These are phyloP conservation scores for Pomatorhinus ruficollis DNA, from an alignment of 2,113 vertebrate genomes.

Conservation along the genomic window DNA sequence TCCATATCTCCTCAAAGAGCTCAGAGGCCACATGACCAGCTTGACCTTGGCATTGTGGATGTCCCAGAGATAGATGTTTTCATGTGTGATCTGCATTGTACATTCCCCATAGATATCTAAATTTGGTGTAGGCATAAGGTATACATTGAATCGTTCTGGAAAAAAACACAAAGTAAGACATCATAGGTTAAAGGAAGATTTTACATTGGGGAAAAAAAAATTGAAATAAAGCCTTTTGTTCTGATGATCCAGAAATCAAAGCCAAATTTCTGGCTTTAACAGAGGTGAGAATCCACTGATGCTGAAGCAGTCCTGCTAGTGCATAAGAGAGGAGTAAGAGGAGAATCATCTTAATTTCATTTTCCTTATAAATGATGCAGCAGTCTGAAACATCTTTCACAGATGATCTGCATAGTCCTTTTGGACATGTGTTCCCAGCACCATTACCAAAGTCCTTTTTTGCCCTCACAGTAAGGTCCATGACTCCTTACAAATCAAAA, in stretches of 20 bases:
- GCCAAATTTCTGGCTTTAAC: not conserved
- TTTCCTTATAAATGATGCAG: not conserved
- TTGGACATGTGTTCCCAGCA: not conserved
- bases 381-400: not conserved
- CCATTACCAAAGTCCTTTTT: not conserved
- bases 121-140: conserved; percentile 97
- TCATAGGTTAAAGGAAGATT: not conserved
- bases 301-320: not conserved
- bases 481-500: not conserved
- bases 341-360: not conserved
- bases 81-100: conserved; percentile 99
- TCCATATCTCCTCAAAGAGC: conserved; percentile 94
- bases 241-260: not conserved
- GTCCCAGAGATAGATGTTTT: conserved; percentile 99
- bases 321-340: not conserved
- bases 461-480: not conserved
- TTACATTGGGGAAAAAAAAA: not conserved
- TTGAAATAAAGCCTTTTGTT: not conserved
- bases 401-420: not conserved
- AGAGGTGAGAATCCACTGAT: not conserved
- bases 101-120: conserved; percentile 99
- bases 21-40: conserved; percentile 98
- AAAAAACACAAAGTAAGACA: not conserved
- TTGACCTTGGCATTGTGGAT: conserved; percentile 97
- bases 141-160: conserved; percentile 96